Evolutionary conservation across 2,113 vertebrate genomes (phyloP).

Genomic region (Eptesicus fuscus): DNA sequence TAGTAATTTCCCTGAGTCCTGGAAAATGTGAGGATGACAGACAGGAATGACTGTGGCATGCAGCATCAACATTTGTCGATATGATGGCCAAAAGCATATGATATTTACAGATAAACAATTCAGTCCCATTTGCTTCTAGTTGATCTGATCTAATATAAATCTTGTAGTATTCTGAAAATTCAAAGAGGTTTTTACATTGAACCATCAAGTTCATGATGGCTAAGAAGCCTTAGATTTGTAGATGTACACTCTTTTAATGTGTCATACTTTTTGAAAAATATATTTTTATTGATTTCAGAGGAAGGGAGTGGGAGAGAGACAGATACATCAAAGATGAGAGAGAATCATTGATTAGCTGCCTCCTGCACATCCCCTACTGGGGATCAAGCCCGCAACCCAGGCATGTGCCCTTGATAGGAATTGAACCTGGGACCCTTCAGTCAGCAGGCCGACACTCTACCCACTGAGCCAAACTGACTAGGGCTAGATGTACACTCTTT

Average conservation of each 20-base stretch:
- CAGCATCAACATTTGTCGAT: background rate
- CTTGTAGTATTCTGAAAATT: background rate
- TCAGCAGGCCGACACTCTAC: no score
- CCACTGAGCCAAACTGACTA: no score
- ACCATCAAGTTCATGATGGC: background rate
- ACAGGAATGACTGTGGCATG: background rate
- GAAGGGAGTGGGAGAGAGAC: no score
- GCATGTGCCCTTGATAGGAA: no score
- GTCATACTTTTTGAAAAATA: no score
- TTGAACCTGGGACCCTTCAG: no score
- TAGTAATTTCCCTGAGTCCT: background rate
- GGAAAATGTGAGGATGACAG: constrained; percentile 29
- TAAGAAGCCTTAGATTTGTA: background rate
- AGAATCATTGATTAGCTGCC: no score
- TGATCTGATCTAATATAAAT: background rate
- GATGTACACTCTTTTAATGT: background rate
- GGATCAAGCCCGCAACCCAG: no score
- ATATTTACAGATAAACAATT: background rate
- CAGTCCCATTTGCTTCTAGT: background rate
- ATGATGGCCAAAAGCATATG: background rate
- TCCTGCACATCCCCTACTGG: no score
- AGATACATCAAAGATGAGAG: no score
- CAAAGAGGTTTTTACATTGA: background rate
- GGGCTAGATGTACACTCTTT: background rate
- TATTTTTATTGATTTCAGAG: no score